Conservation (phyloP, 2,888 invertebrate genomes). For the Podotricha telesiphe region DNA sequence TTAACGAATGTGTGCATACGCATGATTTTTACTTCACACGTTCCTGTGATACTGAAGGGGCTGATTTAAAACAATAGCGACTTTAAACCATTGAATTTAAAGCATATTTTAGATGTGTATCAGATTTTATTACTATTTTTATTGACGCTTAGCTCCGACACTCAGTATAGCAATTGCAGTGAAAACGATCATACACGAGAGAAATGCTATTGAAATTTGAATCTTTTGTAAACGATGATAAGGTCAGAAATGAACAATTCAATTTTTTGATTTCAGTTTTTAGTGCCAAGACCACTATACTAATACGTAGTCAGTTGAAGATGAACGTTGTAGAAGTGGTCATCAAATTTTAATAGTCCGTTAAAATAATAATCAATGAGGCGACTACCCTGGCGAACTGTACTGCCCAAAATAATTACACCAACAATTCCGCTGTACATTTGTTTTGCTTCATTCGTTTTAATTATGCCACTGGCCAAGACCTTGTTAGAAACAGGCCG, state of each 20-base stretch:
- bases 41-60: slow-evolving; percentile 62
- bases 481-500: not conserved
- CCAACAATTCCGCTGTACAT: slow-evolving; percentile 23
- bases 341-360: slow-evolving; percentile 83
- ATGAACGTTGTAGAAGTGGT: slow-evolving; percentile 79
- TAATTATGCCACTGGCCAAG: not conserved
- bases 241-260: slow-evolving; percentile 49
- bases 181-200: slow-evolving; percentile 63
- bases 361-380: slow-evolving; percentile 83
- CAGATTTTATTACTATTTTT: slow-evolving; percentile 78
- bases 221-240: slow-evolving; percentile 51
- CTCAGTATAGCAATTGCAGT: slow-evolving; percentile 69
- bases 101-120: slow-evolving; percentile 52
- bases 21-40: slow-evolving; percentile 83
- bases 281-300: slow-evolving; percentile 47
- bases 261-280: slow-evolving; percentile 42
- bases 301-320: slow-evolving; percentile 70
- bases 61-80: slow-evolving; percentile 47
- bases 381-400: slow-evolving; percentile 67
- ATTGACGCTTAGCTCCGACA: slow-evolving; percentile 81
- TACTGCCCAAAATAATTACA: slow-evolving; percentile 36
- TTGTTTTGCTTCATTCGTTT: slow-evolving; percentile 6
- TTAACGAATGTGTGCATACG: slow-evolving; percentile 83
- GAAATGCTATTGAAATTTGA: slow-evolving; percentile 51
- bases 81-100: slow-evolving; percentile 53